Base-by-base conservation (phyloP, 2,888 invertebrate species). In the Callosobruchus maculatus region DNA sequence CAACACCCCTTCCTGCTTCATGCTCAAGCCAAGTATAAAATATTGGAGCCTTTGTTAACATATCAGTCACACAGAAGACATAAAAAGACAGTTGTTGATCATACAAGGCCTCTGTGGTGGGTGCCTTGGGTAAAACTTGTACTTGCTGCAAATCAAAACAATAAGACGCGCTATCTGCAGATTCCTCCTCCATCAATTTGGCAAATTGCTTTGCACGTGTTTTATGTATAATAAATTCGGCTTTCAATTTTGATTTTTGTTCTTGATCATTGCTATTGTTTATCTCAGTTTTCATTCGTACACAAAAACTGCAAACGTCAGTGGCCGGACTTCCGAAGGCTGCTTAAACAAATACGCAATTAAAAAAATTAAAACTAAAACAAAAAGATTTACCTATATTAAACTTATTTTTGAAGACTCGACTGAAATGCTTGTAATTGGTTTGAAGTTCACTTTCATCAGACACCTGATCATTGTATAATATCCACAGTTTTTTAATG, bases 61-160 rank as follows among this genome's bases (percentile, higher is more conserved):
- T 67, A 67, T 73, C 70, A 30, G 73, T 73, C 21, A 73, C 22
- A 67, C 73, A 73, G 20, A 73, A 70, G n/a, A n/a, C 22, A 21
- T 73, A 73, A 22, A 70, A 20, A 22, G 70, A 22, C 20, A 70
- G 21, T 20, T 72, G 72, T n/a, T 67, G 22, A 21, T 67, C 72
- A 22, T 72, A 72, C n/a, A 67, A 72, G 22, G 68, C 67, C 21
- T 67, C 21, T 21, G 67, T 20, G 9, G 21, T 67, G 5, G 67
- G 72, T 9, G 31, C 2, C n/a, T n/a, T n/a, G n/a, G n/a, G n/a
- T n/a, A n/a, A n/a, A 21, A 69, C 22, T 26, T 73, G 73, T 4
- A 73, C 73, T 67, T 73, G 73, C n/a, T 73, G 70, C 22, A 73
- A 18, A 30, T 73, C 70, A 21, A 73, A 73, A 26, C 73, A 73